phyloP scores from a whole-genome alignment of 2,888 invertebrate species.

The Ormyrus pomaceus region DNA sequence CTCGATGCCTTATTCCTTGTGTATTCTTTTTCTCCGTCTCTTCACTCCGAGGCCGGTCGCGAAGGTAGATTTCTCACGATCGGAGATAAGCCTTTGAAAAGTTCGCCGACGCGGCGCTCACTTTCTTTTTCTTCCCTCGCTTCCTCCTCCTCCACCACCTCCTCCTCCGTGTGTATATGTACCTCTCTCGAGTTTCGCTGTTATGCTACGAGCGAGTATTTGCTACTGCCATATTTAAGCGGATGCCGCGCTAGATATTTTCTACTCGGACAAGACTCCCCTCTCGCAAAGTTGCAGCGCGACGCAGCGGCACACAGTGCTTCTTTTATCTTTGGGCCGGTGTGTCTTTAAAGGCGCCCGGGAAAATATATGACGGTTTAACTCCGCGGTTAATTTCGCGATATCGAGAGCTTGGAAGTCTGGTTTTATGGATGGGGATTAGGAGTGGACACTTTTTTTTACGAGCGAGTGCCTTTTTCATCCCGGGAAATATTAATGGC shows the following conservation, averaged over 20 bases:
- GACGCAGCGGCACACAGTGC: too few relatives aligned
- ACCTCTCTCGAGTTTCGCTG: neutral
- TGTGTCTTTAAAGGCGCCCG: neutral
- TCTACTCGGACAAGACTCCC: neutral
- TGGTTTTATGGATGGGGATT: conserved; percentile 13
- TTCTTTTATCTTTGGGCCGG: neutral
- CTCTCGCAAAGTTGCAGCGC: neutral
- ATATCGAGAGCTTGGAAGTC: neutral
- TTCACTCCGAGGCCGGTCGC: neutral
- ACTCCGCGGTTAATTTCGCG: conserved; percentile 8
- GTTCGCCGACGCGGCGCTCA: neutral
- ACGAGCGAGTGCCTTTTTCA: neutral
- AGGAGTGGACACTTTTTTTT: neutral
- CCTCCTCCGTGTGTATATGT: neutral
- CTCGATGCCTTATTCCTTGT: neutral
- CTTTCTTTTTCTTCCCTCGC: neutral
- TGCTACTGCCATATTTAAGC: conserved; percentile 5
- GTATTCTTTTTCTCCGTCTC: neutral
- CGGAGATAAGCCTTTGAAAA: conserved; percentile 18
- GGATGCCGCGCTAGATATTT: conserved; percentile 20
- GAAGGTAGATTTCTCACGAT: conserved; percentile 24
- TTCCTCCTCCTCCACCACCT: neutral
- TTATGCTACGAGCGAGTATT: neutral
- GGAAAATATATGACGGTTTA: neutral
- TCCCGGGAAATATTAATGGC: neutral